These are phyloP conservation scores for Rhysida immarginata DNA, from an alignment of 1,140 invertebrate genomes.

Conservation along the genomic window DNA sequence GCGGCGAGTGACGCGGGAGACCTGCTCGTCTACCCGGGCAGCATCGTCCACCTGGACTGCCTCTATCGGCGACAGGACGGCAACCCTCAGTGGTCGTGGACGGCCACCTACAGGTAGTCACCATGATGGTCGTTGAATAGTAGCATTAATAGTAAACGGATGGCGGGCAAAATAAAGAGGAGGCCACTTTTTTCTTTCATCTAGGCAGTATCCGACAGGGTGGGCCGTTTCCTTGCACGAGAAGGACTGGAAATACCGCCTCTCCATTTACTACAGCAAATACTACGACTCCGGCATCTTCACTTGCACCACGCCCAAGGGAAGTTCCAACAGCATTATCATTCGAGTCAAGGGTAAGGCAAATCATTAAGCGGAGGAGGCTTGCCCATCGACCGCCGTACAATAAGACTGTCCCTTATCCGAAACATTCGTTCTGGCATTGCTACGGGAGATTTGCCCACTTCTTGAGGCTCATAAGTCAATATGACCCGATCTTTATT, in stretches of 20 bases:
- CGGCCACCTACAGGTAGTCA: slow-evolving; percentile 37
- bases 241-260: slow-evolving; percentile 58
- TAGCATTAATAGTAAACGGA: too few relatives aligned
- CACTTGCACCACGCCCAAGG: slow-evolving; percentile 62
- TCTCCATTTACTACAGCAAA: slow-evolving; percentile 67
- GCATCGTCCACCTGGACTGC: slow-evolving; percentile 67
- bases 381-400: too few relatives aligned
- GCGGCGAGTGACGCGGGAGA: slow-evolving; percentile 59
- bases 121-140: too few relatives aligned
- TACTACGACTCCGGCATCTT: slow-evolving; percentile 62
- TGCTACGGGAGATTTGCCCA: too few relatives aligned
- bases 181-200: too few relatives aligned
- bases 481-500: too few relatives aligned
- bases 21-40: slow-evolving; percentile 61
- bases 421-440: too few relatives aligned
- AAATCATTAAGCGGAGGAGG: too few relatives aligned
- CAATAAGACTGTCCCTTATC: too few relatives aligned
- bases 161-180: not conserved
- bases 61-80: slow-evolving; percentile 54
- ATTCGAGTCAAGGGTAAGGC: slow-evolving; percentile 60
- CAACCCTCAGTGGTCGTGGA: slow-evolving; percentile 78
- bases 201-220: slow-evolving; percentile 54
- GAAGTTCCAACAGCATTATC: slow-evolving; percentile 59
- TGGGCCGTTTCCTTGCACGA: slow-evolving; percentile 62
- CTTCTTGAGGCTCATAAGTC: too few relatives aligned